Evolutionary conservation across 2,888 invertebrate species (phyloP).

Genomic region (Tachina lurida): DNA sequence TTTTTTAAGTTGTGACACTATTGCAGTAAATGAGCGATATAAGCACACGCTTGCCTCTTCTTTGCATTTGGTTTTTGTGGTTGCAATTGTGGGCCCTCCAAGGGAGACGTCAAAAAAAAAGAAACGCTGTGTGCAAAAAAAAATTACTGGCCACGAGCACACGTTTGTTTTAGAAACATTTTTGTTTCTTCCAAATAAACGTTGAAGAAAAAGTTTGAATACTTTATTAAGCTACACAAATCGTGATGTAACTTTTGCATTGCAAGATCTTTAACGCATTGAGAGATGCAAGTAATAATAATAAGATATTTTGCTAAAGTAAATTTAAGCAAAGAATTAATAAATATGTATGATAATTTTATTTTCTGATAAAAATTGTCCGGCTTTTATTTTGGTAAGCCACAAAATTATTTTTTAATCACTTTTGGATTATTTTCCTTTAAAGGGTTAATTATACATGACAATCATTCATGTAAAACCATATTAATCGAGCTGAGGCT

Average conservation of each 20-base stretch:
- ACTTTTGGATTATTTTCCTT: neutral
- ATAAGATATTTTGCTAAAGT: neutral
- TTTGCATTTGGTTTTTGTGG: conserved; percentile 21
- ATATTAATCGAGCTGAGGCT: conserved; percentile 45
- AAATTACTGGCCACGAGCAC: conserved; percentile 68
- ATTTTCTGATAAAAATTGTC: neutral
- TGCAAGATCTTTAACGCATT: conserved; percentile 60
- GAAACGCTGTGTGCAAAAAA: conserved; percentile 48
- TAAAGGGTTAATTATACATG: conserved; percentile 65
- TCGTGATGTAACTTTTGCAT: conserved; percentile 72
- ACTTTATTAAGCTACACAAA: conserved; percentile 71
- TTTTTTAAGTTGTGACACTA: no score
- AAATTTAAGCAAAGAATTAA: neutral
- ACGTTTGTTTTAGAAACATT: conserved; percentile 61
- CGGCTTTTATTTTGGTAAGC: neutral
- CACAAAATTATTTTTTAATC: neutral
- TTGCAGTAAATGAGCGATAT: neutral
- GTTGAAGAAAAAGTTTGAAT: conserved; percentile 60
- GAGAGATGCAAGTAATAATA: neutral
- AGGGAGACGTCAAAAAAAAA: conserved; percentile 59
- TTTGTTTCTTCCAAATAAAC: conserved; percentile 18
- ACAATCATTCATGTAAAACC: conserved; percentile 60
- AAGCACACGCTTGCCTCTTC: neutral
- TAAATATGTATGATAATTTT: neutral
- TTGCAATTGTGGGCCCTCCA: conserved; percentile 63